These are phyloP conservation scores for Leptinotarsa undecemlineata DNA, from an alignment of 1,140 invertebrate species.

Conservation along the genomic window DNA sequence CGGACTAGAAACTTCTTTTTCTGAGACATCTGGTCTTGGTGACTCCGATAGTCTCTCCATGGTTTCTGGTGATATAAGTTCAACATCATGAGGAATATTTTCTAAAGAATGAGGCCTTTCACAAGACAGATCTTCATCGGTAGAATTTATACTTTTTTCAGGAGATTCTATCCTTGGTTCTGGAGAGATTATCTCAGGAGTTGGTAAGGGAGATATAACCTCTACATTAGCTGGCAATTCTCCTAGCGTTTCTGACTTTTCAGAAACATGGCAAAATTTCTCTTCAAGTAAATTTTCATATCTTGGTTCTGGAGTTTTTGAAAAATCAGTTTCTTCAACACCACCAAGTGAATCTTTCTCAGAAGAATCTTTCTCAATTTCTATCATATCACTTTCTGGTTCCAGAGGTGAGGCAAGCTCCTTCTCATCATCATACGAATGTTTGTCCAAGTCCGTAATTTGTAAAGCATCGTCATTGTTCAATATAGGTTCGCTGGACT, in stretches of 20 bases:
- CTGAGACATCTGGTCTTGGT: background rate
- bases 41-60: background rate
- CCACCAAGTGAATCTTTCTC: background rate
- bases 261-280: constrained; percentile 7
- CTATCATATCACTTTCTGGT: constrained; percentile 30
- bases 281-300: constrained; percentile 30
- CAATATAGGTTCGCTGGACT: background rate
- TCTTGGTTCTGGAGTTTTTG: constrained; percentile 33
- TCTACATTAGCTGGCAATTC: constrained; percentile 16
- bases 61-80: background rate
- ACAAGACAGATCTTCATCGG: background rate
- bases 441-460: constrained; percentile 46
- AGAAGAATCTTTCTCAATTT: background rate
- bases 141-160: too few species aligned
- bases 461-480: constrained; percentile 42
- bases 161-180: constrained; percentile 3
- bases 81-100: background rate
- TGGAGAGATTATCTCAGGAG: background rate
- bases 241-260: constrained; percentile 4
- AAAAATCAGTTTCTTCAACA: constrained; percentile 34
- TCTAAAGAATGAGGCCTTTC: background rate
- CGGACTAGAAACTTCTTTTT: background rate
- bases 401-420: constrained; percentile 42
- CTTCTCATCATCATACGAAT: constrained; percentile 45
- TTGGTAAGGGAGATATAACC: constrained; percentile 1